phyloP scores from a whole-genome alignment of 2,888 invertebrate species.

The Cheilosia vulpina region DNA sequence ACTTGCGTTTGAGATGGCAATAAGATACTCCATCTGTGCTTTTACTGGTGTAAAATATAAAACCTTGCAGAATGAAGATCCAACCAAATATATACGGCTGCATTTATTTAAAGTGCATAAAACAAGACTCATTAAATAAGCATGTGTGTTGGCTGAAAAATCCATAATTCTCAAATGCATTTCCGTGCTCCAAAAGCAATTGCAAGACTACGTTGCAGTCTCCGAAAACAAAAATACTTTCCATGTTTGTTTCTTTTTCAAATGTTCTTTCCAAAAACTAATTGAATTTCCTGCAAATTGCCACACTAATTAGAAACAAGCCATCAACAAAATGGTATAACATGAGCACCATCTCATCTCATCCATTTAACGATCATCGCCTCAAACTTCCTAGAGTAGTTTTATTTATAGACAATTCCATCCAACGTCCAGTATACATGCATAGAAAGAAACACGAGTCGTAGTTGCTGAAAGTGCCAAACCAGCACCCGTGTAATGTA shows the following conservation, averaged over 20 bases:
- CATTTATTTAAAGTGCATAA: no score
- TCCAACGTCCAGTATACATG: slow-evolving; percentile 30
- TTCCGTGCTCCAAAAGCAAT: background rate
- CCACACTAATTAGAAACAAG: slow-evolving; percentile 36
- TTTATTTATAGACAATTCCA: slow-evolving; percentile 70
- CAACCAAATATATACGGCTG: no score
- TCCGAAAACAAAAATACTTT: background rate
- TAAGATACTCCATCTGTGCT: no score
- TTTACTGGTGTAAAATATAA: no score
- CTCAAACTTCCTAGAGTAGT: slow-evolving; percentile 30
- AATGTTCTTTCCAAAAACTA: slow-evolving; percentile 26
- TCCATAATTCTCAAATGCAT: background rate
- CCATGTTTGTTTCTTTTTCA: background rate
- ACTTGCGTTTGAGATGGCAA: no score
- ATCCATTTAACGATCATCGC: slow-evolving; percentile 13
- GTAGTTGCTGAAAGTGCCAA: slow-evolving; percentile 6
- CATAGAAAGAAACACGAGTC: background rate
- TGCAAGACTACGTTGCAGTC: background rate
- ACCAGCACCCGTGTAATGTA: background rate
- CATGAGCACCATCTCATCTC: slow-evolving; percentile 27
- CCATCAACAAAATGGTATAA: slow-evolving; percentile 44
- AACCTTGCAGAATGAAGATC: no score
- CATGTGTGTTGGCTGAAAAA: no score
- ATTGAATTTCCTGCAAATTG: slow-evolving; percentile 41
- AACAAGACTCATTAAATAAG: no score